Evolutionary conservation across 2,797 vertebrate genomes (phyloP).

Genomic region (Neosalanx taihuensis): DNA sequence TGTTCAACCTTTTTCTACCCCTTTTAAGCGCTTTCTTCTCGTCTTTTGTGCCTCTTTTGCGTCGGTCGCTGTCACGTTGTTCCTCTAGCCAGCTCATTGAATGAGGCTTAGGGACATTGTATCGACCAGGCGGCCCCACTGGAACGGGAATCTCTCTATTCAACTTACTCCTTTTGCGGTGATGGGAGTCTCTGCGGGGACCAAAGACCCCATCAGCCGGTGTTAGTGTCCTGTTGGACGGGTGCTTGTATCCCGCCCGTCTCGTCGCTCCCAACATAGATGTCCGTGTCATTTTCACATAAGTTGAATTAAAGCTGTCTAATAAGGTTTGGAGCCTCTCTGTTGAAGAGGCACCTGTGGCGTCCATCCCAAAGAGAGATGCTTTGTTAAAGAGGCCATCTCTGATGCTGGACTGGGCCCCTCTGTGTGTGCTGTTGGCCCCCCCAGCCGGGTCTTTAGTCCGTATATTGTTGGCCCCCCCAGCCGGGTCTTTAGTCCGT

Average conservation of each 20-base stretch:
- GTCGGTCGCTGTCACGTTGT: slow-evolving; percentile 60
- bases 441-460: slow-evolving; percentile 37
- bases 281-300: slow-evolving; percentile 48
- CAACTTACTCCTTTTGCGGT: slow-evolving; percentile 70
- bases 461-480: slow-evolving; percentile 38
- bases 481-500: slow-evolving; percentile 47
- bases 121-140: slow-evolving; percentile 70
- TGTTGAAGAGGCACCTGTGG: slow-evolving; percentile 69
- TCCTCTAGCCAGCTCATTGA: slow-evolving; percentile 57
- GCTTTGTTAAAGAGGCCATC: slow-evolving; percentile 54
- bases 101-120: slow-evolving; percentile 64
- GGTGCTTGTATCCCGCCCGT: slow-evolving; percentile 52
- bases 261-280: slow-evolving; percentile 46
- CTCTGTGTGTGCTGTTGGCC: slow-evolving; percentile 35
- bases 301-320: slow-evolving; percentile 54
- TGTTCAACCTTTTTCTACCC: slow-evolving; percentile 60
- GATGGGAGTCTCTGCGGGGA: slow-evolving; percentile 58
- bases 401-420: slow-evolving; percentile 48
- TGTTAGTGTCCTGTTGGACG: slow-evolving; percentile 53
- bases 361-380: slow-evolving; percentile 45
- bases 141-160: slow-evolving; percentile 55
- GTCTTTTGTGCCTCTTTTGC: slow-evolving; percentile 73
- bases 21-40: slow-evolving; percentile 68
- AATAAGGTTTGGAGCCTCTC: slow-evolving; percentile 35
- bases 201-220: slow-evolving; percentile 44